Evolutionary conservation across 37 sponge, comb jelly and placozoan genomes (phyloP).

Genomic region (Haliclona indistincta): DNA sequence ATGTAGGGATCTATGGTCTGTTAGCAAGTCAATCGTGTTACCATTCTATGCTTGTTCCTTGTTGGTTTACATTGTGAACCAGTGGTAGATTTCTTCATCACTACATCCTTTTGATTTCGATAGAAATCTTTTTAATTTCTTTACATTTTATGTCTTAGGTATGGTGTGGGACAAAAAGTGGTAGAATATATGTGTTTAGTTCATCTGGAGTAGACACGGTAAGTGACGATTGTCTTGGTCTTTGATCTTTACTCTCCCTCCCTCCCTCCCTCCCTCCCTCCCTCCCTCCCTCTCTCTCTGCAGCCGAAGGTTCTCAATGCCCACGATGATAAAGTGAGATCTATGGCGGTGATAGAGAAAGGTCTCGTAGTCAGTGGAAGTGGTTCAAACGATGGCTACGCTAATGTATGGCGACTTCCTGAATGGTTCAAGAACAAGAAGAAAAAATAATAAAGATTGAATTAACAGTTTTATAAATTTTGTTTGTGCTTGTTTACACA

Average conservation of each 20-base stretch:
- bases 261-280: slow-evolving; percentile 17
- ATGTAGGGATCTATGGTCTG: no score
- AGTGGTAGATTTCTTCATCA: no score
- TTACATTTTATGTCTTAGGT: slow-evolving; percentile 40
- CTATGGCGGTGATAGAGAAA: slow-evolving; percentile 47
- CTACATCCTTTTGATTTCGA: no score
- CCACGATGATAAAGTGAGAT: slow-evolving; percentile 69
- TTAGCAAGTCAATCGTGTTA: no score
- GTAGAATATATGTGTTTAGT: slow-evolving; percentile 66
- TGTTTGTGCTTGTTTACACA: no score
- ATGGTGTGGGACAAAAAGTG: slow-evolving; percentile 85
- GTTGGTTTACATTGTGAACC: no score
- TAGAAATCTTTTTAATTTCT: no score
- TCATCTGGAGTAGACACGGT: background rate
- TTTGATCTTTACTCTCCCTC: no score
- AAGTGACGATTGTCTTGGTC: background rate
- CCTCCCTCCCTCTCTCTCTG: background rate
- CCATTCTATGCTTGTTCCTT: no score
- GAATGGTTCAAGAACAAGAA: no score
- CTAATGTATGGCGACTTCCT: slow-evolving; percentile 61
- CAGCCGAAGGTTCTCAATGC: slow-evolving; percentile 60
- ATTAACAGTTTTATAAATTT: no score
- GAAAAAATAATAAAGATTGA: no score
- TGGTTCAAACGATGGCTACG: slow-evolving; percentile 79
- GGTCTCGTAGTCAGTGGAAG: slow-evolving; percentile 72